Percentiles rank a stretch among this genome's conserved stretches.
Evolutionary conservation across 2,888 invertebrate species (phyloP).

Genomic region (Geophilus truncorum): DNA sequence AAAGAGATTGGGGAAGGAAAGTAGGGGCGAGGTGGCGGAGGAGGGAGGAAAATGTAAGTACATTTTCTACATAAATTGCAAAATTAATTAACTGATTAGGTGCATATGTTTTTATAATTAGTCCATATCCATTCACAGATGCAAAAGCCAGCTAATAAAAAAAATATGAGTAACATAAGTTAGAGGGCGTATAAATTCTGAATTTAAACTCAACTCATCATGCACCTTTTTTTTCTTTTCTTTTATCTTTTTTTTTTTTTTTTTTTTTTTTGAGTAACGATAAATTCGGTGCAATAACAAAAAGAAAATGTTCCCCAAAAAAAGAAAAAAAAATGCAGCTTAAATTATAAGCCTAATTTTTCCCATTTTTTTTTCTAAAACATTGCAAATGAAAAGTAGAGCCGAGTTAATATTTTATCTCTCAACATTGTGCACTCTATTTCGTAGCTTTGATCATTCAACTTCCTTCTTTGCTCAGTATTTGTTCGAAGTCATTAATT

Average conservation of each 20-base stretch:
- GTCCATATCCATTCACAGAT: neutral
- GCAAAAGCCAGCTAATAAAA: neutral
- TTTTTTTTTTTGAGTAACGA: too few relatives aligned
- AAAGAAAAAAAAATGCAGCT: neutral
- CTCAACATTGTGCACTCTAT: neutral
- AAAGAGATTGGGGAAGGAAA: neutral
- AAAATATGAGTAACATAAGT: neutral
- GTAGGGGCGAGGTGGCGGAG: too few relatives aligned
- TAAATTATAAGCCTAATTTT: neutral
- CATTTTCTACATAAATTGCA: conserved; percentile 6
- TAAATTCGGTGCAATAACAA: too few relatives aligned
- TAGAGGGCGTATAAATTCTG: neutral
- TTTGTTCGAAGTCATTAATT: conserved; percentile 8
- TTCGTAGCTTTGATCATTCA: neutral
- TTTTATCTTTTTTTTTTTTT: too few relatives aligned
- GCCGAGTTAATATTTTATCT: neutral
- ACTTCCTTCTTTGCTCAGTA: neutral
- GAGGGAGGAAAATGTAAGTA: neutral
- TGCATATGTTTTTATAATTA: conserved; percentile 9
- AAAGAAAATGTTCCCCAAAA: neutral
- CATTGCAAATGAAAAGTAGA: too few relatives aligned
- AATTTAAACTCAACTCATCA: neutral
- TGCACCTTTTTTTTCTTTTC: too few relatives aligned
- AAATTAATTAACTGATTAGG: conserved; percentile 18
- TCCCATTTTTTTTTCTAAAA: too few relatives aligned